A percentile compares a stretch with the other conserved stretches of the same genome.
Conservation (phyloP, 1,140 invertebrate genomes). For the Pachyrhynchus sulphureomaculatus region DNA sequence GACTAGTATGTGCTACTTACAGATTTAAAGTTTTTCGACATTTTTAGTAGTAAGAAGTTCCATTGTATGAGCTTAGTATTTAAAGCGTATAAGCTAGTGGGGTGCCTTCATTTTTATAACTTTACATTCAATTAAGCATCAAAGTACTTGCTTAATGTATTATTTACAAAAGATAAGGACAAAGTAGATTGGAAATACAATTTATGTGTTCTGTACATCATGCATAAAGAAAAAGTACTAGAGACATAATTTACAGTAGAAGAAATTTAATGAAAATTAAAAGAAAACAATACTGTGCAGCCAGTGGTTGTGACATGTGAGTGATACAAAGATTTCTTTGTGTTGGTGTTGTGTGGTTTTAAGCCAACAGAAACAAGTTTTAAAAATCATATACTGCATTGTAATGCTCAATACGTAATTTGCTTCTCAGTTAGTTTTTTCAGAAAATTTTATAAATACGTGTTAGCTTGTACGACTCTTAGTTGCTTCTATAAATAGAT, state of each 20-base stretch:
- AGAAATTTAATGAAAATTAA: not conserved
- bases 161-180: not conserved
- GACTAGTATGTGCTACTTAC: no score
- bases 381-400: not conserved
- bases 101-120: constrained; percentile 21
- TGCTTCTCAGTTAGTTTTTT: not conserved
- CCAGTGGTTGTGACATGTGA: constrained; percentile 32
- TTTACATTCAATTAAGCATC: not conserved
- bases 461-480: no score
- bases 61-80: no score
- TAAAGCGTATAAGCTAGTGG: constrained; percentile 12
- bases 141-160: not conserved
- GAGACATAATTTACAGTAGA: not conserved
- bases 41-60: no score
- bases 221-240: constrained; percentile 6
- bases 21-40: no score
- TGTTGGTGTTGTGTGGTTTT: constrained; percentile 29
- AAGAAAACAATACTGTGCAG: constrained; percentile 30
- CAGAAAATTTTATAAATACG: no score
- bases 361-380: constrained; percentile 37
- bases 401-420: not conserved
- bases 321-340: constrained; percentile 21
- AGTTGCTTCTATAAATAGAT: no score
- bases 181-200: not conserved
- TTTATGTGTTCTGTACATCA: not conserved